Evolutionary conservation across 2,888 invertebrate genomes (phyloP).

Genomic region (Blastobasis lacticolella): DNA sequence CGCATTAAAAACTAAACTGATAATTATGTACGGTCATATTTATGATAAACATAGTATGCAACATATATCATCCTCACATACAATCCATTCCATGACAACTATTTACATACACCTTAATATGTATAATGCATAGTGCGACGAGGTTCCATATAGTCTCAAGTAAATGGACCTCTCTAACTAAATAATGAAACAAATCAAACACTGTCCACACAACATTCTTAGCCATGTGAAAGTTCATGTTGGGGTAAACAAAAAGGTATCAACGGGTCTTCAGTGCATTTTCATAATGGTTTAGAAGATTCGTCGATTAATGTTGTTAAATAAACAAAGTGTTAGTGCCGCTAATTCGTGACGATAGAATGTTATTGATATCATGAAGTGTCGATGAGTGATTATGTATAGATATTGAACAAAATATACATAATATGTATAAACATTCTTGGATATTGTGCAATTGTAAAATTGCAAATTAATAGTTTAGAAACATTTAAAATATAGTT

Average conservation of each 20-base stretch:
- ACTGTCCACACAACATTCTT: conserved; percentile 70
- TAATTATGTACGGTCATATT: too few species aligned
- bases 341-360: too few species aligned
- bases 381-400: conserved; percentile 7
- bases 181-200: conserved; percentile 31
- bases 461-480: conserved; percentile 33
- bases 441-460: conserved; percentile 28
- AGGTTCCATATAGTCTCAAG: conserved; percentile 40
- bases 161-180: conserved; percentile 37
- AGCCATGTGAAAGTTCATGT: conserved; percentile 34
- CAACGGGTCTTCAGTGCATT: conserved; percentile 32
- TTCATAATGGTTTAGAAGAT: conserved; percentile 18
- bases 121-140: conserved; percentile 21
- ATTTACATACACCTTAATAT: conserved; percentile 11
- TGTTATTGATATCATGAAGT: too few species aligned
- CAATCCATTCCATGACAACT: conserved; percentile 8
- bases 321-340: too few species aligned
- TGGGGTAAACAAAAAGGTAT: conserved; percentile 13
- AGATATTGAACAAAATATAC: conserved; percentile 3
- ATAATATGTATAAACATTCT: conserved; percentile 22
- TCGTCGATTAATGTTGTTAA: conserved; percentile 19
- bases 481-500: conserved; percentile 20
- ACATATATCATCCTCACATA: conserved; percentile 4
- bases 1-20: too few species aligned
- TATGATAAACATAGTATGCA: conserved; percentile 1